Evolutionary conservation across 2,888 invertebrate species (phyloP), one percentile per base, ranked within the genome.

Genomic region (Elysia crispata): DNA sequence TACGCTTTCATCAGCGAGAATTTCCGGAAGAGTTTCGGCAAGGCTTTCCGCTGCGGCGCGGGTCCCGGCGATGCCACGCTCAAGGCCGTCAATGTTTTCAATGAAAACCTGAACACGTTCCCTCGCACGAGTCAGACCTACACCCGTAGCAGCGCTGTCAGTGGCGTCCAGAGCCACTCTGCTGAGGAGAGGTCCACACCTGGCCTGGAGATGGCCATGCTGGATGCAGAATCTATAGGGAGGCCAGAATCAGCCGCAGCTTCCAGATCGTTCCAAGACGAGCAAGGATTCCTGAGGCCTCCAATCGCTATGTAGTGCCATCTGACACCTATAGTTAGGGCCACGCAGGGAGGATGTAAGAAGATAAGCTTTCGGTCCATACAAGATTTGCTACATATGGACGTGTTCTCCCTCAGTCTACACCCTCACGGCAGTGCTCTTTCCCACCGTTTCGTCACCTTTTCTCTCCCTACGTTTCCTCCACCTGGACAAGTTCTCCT

Each of bases 1-100:
- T 92, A 92, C 83, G 91, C 91, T 57, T 92, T 91, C 84, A 86
- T 92, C 49, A 90, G 90, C 83, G 91, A 91, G 62, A 90, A 91
- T 80, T 92, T 92, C 80, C 85, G 91, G 57, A 89, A 90, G 83
- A 91, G 90, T 81, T 91, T 92, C 84, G 81, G 88, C 70, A 91
- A 91, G 83, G 90, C 91, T 23, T 91, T 92, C 77, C 87, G 88
- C 69, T 91, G 91, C 83, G 11, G 41, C 41, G 41, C 41, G 11
- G 41, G 41, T 11, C 41, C 3, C 3, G 11, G 11, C 11, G 41
- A 85, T 86, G 15, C 86, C 6, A 82, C 84, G 1, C 81, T 84
- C 6, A 90, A 90, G 62, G 86, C 86, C 8, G 86, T 87, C 77
- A 83, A 83, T 0, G 82, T 85, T 33, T 81, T 85, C 57, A 79